Conservation (phyloP, 2,113 vertebrate genomes). For the Potamarius usumacintae region DNA sequence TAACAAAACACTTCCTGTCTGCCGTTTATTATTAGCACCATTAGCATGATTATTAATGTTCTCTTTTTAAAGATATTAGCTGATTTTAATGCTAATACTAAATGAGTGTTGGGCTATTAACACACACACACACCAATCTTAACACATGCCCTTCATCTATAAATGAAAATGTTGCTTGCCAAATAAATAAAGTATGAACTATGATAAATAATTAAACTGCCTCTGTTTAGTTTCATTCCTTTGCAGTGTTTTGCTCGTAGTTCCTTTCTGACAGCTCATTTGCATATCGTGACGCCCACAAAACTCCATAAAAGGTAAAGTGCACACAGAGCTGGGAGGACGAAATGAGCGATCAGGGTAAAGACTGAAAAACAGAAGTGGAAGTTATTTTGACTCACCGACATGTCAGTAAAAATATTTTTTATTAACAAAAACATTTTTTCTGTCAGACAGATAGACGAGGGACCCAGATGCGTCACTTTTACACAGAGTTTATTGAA, state of each 20-base stretch:
- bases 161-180: conserved; percentile 60
- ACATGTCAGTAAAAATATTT: neutral
- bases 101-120: neutral
- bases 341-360: neutral
- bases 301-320: neutral
- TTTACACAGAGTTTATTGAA: no score
- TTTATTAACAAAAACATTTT: neutral
- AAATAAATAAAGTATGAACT: conserved; percentile 45
- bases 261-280: neutral
- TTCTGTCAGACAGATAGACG: no score
- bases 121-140: conserved; percentile 1
- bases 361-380: neutral
- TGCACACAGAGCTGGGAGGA: neutral
- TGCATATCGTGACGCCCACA: neutral
- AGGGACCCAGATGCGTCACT: no score
- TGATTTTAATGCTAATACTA: neutral
- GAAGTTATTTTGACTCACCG: neutral
- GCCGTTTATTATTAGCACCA: neutral
- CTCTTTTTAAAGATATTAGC: neutral
- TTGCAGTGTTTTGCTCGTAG: neutral
- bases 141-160: conserved; percentile 51
- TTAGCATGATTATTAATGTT: neutral
- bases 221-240: neutral
- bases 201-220: conserved; percentile 11
- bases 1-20: neutral